Base-by-base conservation (phyloP, 2,797 vertebrate genomes). In the Sebastes taczanowskii region DNA sequence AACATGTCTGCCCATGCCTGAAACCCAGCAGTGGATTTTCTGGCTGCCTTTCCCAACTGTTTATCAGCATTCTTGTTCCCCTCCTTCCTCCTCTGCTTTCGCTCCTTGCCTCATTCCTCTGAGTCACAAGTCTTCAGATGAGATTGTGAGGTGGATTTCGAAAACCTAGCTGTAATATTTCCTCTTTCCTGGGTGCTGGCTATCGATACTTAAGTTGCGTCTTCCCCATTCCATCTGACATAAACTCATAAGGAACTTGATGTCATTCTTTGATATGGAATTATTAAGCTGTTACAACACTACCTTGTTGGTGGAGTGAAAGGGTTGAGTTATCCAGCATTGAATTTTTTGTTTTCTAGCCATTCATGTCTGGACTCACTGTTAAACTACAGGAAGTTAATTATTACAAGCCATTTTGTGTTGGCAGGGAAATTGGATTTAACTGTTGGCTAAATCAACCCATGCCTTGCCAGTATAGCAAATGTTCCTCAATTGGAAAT, bases 71-170 rank as follows among this genome's bases (percentile, higher is more conserved):
- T 14, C 55, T 74, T 80, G n/a, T 62, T 29, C 22, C 30, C 6
- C n/a, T 72, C 58, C 25, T 23, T 35, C 71, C 65, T 62, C 27
- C 64, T 77, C 74, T 42, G 34, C 66, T 70, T 76, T 49, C 16
- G 71, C 42, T 78, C 30, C 25, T 56, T 82, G 46, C 78, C 82
- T 89, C 80, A 80, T 88, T 89, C 76, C 74, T 88, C 58, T 86
- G 84, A 88, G 83, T 94, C 90, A 91, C 85, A 91, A 85, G 89
- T 78, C 80, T 85, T 82, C n/a, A 85, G 64, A 85, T 86, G 62
- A 91, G 77, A 84, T 73, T 78, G 80, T 64, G 29, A 77, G 46
- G 23, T 74, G 27, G 67, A 72, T 90, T 85, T 79, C 62, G 74
- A 81, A 86, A 88, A 85, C 74, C 23, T 66, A 60, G 63, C 80